Evolutionary conservation across 2,888 invertebrate genomes (phyloP).

Genomic region (Drosophila differens): DNA sequence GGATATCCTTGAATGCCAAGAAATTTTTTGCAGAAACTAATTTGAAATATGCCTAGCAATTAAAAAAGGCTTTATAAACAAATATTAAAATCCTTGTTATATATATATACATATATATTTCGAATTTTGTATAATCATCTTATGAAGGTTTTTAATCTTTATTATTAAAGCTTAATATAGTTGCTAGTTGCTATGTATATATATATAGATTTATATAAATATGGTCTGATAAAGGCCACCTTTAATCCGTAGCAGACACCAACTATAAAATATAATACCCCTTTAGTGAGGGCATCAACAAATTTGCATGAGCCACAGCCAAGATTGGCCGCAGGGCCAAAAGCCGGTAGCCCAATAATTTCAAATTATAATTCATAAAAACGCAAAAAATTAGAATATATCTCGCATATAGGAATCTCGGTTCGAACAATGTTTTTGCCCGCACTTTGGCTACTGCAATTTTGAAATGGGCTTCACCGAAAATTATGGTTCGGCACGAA

Average conservation of each 20-base stretch:
- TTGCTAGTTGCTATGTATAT: too few relatives aligned
- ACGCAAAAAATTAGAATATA: slow-evolving; percentile 73
- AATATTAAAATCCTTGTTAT: too few relatives aligned
- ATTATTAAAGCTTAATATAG: too few relatives aligned
- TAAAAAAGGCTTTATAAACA: too few relatives aligned
- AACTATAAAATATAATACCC: not conserved
- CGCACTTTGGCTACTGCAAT: slow-evolving; percentile 68
- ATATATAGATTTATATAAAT: too few relatives aligned
- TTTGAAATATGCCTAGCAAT: too few relatives aligned
- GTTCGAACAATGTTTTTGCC: slow-evolving; percentile 26
- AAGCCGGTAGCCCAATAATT: slow-evolving; percentile 77
- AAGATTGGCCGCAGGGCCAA: slow-evolving; percentile 44
- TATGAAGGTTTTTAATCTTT: too few relatives aligned
- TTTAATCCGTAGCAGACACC: not conserved
- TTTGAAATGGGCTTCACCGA: slow-evolving; percentile 38
- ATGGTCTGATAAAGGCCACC: too few relatives aligned
- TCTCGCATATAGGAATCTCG: slow-evolving; percentile 30
- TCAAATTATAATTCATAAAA: slow-evolving; percentile 78
- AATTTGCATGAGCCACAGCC: slow-evolving; percentile 63
- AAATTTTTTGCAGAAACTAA: too few relatives aligned
- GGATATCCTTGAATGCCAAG: too few relatives aligned
- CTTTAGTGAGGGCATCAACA: slow-evolving; percentile 16
- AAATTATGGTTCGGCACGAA: slow-evolving; percentile 68
- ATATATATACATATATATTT: too few relatives aligned
- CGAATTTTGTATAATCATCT: too few relatives aligned